Evolutionary conservation across 2,888 invertebrate genomes (phyloP), one percentile per base, ranked within the genome.

Genomic region (Leuctra nigra): DNA sequence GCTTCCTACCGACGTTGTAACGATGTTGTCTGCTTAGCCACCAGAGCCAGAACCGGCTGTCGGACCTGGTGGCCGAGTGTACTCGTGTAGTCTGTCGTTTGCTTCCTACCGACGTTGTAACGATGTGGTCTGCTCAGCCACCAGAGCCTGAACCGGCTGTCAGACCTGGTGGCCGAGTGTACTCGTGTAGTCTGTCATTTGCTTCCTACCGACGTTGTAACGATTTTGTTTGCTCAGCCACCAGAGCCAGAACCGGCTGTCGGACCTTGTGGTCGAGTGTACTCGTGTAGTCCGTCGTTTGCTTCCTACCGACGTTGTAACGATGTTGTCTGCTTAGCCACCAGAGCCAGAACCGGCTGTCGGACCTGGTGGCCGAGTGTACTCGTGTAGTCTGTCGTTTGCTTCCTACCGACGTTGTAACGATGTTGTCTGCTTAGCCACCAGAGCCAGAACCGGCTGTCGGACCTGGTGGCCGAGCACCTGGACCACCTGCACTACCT

Each of bases 1-100:
- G 98, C 99, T 73, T 94, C 97, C 71, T 78, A 99, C 13, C 97
- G 98, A 73, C 99, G 98, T 71, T 78, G 98, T 56, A 98, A 97
- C 69, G 98, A 98, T 69, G 98, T 98, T 65, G 79, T 99, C 18
- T 86, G 91, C 67, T 79, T 98, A 94, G 94, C 72, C 92, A 94
- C 69, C 88, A 91, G 74, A 91, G 91, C 18, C 87, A 92, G 68
- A 89, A 90, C 66, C 84, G 91, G 66, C 77, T 99, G 50, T 86
- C 94, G 11, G 96, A 96, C 73, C 75, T 98, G 61, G 95, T 98
- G 1, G 97, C 96, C 0, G 97, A 97, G 73, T n/a, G n/a, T n/a
- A n/a, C n/a, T n/a, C n/a, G n/a, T n/a, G n/a, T n/a, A n/a, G n/a
- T n/a, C n/a, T n/a, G n/a, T n/a, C n/a, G n/a, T n/a, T n/a, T n/a